Base-by-base conservation (phyloP, 1,140 invertebrate species). In the Euura saliciscinereae region DNA sequence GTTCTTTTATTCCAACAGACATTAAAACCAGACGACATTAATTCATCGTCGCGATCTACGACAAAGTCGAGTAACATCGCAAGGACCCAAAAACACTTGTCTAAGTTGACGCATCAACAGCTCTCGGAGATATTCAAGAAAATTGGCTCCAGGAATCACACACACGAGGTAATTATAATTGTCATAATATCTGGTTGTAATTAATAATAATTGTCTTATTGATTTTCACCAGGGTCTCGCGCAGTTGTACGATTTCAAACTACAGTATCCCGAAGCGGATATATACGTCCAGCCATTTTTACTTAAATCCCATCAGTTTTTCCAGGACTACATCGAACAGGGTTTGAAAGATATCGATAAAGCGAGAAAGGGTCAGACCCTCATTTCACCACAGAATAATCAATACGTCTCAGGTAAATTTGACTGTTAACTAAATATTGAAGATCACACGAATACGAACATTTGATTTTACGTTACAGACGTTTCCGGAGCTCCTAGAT, bases 61-160 rank as follows among this genome's bases (percentile, higher is more conserved):
- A 82, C 87, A 76, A 89, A 88, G 75, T 80, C 75, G 69, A 84
- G 70, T 76, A 85, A 71, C 80, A 79, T 74, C 73, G 82, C 81
- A 73, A 84, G 80, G 74, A 76, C 84, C 82, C 77, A 86, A 73
- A 89, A 89, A 76, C 85, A 89, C 59, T 78, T 95, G 64, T 92
- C 94, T 2, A 91, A 94, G 77, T 89, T 89, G 43, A 92, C 93
- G 4, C 95, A 97, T 80, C 95, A 97, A 72, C 92, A 94, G 77
- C 86, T 98, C 69, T 94, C 94, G 0, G 93, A 96, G 78, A 98
- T 98, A 80, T 96, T 98, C 78, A 95, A 95, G 83, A 94, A 97
- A 79, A 97, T 98, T 78, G 96, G 96, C 43, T 94, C 92, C 11
- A 96, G 95, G 83, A 94, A 97, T 76, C 94, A 95, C 75, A 95